A percentile compares a stretch with the other conserved stretches of the same genome.
Evolutionary conservation across 2,113 vertebrate species (phyloP).

Genomic region (Phodopus roborovskii): DNA sequence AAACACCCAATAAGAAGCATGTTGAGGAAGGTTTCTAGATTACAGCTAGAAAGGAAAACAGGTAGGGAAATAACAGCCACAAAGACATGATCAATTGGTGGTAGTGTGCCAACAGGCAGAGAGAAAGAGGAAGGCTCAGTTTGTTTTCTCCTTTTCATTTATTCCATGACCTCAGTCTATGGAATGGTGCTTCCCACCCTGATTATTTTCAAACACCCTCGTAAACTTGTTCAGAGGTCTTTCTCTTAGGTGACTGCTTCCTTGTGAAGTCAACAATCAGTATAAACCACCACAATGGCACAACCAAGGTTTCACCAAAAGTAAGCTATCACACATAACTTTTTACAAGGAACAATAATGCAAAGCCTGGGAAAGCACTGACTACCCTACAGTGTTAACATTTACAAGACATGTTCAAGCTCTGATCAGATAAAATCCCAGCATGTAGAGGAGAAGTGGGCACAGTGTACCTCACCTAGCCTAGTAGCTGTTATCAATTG

Average conservation of each 20-base stretch:
- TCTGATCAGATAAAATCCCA: neutral
- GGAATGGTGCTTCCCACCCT: neutral
- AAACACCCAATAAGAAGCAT: neutral
- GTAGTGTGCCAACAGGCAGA: neutral
- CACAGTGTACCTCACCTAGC: neutral
- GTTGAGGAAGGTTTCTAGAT: neutral
- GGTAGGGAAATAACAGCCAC: neutral
- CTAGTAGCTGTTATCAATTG: neutral
- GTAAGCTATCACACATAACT: neutral
- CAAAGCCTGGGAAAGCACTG: neutral
- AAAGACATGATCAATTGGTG: no score
- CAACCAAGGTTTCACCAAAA: neutral
- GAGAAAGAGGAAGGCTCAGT: neutral
- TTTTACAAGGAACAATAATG: neutral
- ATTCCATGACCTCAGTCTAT: neutral
- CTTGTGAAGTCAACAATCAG: neutral
- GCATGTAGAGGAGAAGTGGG: neutral
- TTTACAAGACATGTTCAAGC: neutral
- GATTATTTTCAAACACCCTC: neutral
- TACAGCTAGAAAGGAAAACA: neutral
- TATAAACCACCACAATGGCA: no score
- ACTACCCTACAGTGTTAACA: neutral
- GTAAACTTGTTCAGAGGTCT: neutral
- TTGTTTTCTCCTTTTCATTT: neutral
- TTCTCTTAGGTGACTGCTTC: neutral